phyloP scores from a whole-genome alignment of 1,140 invertebrate genomes.

The Helicoverpa armigera region DNA sequence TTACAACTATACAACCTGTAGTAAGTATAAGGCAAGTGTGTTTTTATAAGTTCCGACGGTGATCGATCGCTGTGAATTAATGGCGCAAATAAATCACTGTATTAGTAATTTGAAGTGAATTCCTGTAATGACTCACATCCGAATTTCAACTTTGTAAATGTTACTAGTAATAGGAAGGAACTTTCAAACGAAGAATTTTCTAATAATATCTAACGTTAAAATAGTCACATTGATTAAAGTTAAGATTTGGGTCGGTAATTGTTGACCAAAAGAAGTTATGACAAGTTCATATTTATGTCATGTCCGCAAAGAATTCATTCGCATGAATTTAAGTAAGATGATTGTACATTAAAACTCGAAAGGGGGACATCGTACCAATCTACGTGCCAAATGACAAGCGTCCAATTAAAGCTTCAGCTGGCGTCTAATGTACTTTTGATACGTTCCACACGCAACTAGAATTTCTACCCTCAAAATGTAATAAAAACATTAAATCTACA shows the following conservation, averaged over 20 bases:
- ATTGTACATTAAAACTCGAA: slow-evolving; percentile 24
- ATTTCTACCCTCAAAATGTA: slow-evolving; percentile 22
- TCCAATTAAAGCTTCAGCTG: slow-evolving; percentile 51
- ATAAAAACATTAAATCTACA: background rate
- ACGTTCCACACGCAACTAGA: background rate
- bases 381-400: slow-evolving; percentile 54
- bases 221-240: background rate
- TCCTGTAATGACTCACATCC: slow-evolving; percentile 24
- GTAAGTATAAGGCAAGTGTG: background rate
- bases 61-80: slow-evolving; percentile 16
- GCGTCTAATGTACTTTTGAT: slow-evolving; percentile 33
- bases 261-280: background rate
- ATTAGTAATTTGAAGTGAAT: slow-evolving; percentile 24
- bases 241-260: background rate
- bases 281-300: background rate
- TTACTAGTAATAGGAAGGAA: background rate
- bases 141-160: slow-evolving; percentile 20
- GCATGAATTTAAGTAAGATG: slow-evolving; percentile 36
- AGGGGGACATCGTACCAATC: slow-evolving; percentile 42
- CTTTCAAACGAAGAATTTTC: background rate
- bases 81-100: background rate
- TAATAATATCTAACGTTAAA: too few species aligned
- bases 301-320: background rate
- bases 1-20: slow-evolving; percentile 31
- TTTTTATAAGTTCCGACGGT: slow-evolving; percentile 40